phyloP scores from a whole-genome alignment of 1,140 invertebrate species.

The Drosophila quadrilineata region DNA sequence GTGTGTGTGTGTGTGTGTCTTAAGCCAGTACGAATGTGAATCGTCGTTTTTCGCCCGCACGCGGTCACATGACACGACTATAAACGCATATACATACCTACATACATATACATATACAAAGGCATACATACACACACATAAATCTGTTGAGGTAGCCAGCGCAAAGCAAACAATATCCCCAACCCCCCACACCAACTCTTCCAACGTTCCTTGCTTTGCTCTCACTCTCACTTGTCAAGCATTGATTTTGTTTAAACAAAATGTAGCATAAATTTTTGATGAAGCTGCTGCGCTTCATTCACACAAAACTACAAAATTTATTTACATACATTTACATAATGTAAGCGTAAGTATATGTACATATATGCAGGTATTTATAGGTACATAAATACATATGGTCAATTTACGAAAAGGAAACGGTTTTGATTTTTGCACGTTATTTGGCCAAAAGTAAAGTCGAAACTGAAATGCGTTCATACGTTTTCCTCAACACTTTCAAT shows the following conservation, averaged over 20 bases:
- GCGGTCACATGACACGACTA: conserved; percentile 70
- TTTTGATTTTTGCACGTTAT: conserved; percentile 49
- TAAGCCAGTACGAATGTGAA: conserved; percentile 32
- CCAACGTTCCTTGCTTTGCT: background rate
- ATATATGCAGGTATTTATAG: background rate
- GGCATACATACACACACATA: conserved; percentile 27
- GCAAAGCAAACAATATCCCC: conserved; percentile 34
- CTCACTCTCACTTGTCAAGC: background rate
- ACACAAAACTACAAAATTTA: conserved; percentile 18
- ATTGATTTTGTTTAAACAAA: conserved; percentile 26
- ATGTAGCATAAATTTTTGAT: background rate
- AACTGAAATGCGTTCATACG: conserved; percentile 29
- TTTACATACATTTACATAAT: too few relatives aligned
- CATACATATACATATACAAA: conserved; percentile 31
- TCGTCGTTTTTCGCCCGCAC: conserved; percentile 61
- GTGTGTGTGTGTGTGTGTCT: conserved; percentile 2
- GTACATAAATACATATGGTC: background rate
- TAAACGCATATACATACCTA: conserved; percentile 30
- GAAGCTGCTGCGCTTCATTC: background rate
- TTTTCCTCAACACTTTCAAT: conserved; percentile 28
- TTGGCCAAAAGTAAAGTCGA: conserved; percentile 46
- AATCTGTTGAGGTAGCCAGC: conserved; percentile 74
- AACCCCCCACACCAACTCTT: too few relatives aligned
- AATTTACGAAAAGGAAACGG: conserved; percentile 20
- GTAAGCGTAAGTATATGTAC: too few relatives aligned